These are phyloP conservation scores for Crocuta crocuta DNA, from an alignment of 2,113 vertebrate genomes.

Conservation along the genomic window DNA sequence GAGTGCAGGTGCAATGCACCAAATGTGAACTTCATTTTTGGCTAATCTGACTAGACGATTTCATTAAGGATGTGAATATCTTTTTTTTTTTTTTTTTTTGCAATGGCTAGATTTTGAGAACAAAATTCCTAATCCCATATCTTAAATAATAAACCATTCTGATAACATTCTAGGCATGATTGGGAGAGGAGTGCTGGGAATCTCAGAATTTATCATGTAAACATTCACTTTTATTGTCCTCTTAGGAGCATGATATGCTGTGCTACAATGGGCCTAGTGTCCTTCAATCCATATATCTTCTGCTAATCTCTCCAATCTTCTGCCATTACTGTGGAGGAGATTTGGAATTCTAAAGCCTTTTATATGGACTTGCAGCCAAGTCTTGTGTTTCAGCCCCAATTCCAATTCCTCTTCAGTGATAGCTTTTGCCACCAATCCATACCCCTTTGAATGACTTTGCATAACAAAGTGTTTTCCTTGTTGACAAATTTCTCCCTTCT, in stretches of 20 bases:
- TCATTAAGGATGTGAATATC: background rate
- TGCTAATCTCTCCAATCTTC: background rate
- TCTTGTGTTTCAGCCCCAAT: background rate
- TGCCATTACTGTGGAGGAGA: background rate
- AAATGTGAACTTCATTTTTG: background rate
- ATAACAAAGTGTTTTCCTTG: background rate
- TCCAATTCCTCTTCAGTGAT: background rate
- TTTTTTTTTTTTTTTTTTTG: background rate
- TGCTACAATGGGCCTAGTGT: background rate
- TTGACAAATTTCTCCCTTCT: background rate
- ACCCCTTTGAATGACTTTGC: background rate
- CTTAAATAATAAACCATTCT: background rate
- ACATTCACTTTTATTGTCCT: background rate
- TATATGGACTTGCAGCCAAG: background rate
- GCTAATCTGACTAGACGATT: background rate
- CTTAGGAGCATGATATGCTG: background rate
- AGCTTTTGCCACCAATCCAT: background rate
- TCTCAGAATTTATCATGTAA: background rate
- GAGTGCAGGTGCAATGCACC: background rate
- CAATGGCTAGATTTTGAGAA: conserved; percentile 18
- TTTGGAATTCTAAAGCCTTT: background rate
- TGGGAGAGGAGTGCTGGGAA: background rate
- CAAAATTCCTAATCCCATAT: background rate
- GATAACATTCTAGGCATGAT: background rate
- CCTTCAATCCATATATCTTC: background rate